Evolutionary conservation across 2,888 invertebrate species (phyloP), one percentile per base, ranked within the genome.

Genomic region (Sminthurides aquaticus): DNA sequence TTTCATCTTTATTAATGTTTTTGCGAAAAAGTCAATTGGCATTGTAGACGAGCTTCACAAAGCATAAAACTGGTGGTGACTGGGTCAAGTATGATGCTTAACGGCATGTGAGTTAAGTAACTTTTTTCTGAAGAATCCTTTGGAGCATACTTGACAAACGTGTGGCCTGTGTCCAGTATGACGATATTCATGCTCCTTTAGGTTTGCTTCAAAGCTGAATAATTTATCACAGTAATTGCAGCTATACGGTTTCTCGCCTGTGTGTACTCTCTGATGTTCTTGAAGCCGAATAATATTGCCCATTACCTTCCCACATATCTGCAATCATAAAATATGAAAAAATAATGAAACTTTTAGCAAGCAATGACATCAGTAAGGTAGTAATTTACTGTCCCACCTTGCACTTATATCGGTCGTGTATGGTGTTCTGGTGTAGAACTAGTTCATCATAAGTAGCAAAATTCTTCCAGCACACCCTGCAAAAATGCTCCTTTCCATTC

Each of bases 61-160:
- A n/a, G n/a, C n/a, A n/a, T n/a, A n/a, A n/a, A n/a, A n/a, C n/a
- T 11, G 64, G 64, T 8, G 64, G 64, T 20, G 58, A 27, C 18
- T n/a, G 20, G 15, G 64, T 22, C 15, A 64, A 54, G 20, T 34
- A 15, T 34, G 43, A 34, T 34, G 43, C 43, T 34, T 34, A 11
- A 34, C 8, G 8, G 15, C 15, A 15, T 34, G 43, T 11, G 43
- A 34, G 8, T 11, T 11, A 34, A 34, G 43, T 34, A 34, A 34
- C 43, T 60, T 49, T 28, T 60, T 60, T 1, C 60, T 49, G 2
- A 60, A 52, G 28, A 60, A 60, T 3, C 60, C 60, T 3, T 15
- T 18, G 2, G 5, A n/a, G 20, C 60, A 60, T n/a, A 49, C 11
- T 18, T 18, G 49, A 28, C 60, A 60, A 5, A n/a, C 28, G 29